Evolutionary conservation across 2,888 invertebrate species (phyloP), one percentile per base, ranked within the genome.

Genomic region (Craniophora ligustri): DNA sequence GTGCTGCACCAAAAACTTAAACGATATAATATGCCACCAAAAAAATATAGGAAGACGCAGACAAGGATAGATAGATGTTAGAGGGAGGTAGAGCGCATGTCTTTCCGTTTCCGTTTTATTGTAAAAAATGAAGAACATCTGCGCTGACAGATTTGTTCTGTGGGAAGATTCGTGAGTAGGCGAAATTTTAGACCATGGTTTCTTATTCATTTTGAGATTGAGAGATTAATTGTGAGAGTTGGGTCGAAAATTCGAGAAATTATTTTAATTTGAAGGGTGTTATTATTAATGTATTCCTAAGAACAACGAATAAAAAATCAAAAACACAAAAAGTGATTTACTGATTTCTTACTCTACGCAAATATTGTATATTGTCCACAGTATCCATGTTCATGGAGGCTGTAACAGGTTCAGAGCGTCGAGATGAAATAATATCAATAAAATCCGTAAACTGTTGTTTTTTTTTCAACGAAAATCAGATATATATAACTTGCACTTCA

Each of bases 21-120:
- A 84, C 79, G 84, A 88, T 84, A 82, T 85, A 84, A 84, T 79
- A 67, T 75, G 75, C 55, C 45, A 66, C 69, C 71, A 78, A 85
- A 84, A 86, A 86, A 86, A 78, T 76, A 75, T 82, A 78, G 81
- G 82, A 86, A 86, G 85, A 79, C 72, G 79, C 55, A 55, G 74
- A 81, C 80, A 78, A 65, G 67, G 86, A 81, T 81, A 82, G 64
- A 59, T 66, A 48, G 41, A 64, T 56, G 71, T 56, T 70, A 78
- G 81, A 88, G 61, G 18, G 82, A 77, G 86, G 86, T 53, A 63
- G 75, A 40, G 66, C 72, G 64, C 79, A 76, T 85, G 85, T 87
- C 88, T 89, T 91, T 91, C 92, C 91, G 91, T 87, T 92, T 92
- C 92, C 92, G 91, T 88, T 88, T 88, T 83, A 77, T 89, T 86